Base-by-base conservation (phyloP, 2,888 invertebrate genomes). In the Diogma glabrata region DNA sequence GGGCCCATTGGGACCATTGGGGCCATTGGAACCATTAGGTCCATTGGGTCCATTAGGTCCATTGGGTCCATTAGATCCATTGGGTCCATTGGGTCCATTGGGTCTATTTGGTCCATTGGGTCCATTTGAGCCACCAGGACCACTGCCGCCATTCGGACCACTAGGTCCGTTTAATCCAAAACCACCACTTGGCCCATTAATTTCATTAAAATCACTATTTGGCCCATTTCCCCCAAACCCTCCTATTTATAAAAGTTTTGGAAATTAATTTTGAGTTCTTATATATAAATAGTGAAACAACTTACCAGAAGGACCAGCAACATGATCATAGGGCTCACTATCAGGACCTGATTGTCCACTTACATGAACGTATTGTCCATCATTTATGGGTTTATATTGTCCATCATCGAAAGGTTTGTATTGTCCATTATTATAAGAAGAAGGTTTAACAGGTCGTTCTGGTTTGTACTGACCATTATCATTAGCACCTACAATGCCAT, bases 21-120 rank as follows among this genome's bases (percentile, higher is more conserved):
- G 73, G 69, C 53, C 76, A 63, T 69, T 70, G 1, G 75, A 74
- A 54, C 76, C 76, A 38, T 67, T 46, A 4, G 54, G 53, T n/a
- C 57, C 54, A 8, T 19, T 9, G 10, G 54, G 54, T 20, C 61
- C 62, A 12, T 55, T 46, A 16, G 59, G 56, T 26, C 61, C 60
- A 49, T 51, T 55, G n/a, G 59, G 54, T 2, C 30, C 48, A 3
- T 53, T 54, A 2, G 58, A 56, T 19, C 49, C 54, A 22, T 61
- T 57, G 24, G 59, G 60, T 8, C 59, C 60, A 12, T 63, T 60
- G 8, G 55, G 57, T 36, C 59, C 61, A 40, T 52, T 51, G 4
- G 54, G 52, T 4, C 55, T 63, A 72, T 56, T 60, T 73, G 57
- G 74, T 74, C 57, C 56, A 19, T 55, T 50, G 5, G 58, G 55